phyloP scores from a whole-genome alignment of 2,113 vertebrate species.

The Cercopithecus mona region DNA sequence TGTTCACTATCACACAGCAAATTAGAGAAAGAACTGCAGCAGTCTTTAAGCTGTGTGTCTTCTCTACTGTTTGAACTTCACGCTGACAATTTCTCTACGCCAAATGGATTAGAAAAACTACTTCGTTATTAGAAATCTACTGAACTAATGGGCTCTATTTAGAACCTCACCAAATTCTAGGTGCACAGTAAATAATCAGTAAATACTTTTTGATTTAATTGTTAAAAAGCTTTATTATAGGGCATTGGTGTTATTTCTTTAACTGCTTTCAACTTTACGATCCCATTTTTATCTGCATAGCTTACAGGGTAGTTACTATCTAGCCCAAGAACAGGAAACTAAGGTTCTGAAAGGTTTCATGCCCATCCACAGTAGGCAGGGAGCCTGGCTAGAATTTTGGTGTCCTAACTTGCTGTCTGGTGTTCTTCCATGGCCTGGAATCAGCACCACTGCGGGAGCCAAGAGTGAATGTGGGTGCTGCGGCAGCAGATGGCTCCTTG shows the following conservation, averaged over 20 bases:
- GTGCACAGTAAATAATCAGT: neutral
- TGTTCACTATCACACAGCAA: neutral
- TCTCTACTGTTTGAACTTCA: neutral
- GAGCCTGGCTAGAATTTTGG: neutral
- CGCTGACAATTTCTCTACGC: neutral
- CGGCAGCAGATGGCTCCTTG: neutral
- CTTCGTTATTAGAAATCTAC: neutral
- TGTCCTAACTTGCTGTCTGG: neutral
- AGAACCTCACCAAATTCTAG: neutral
- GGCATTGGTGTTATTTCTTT: neutral
- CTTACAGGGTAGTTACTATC: neutral
- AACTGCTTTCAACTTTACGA: conserved; percentile 13
- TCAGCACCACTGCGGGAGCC: neutral
- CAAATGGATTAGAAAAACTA: neutral
- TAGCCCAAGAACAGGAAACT: conserved; percentile 4
- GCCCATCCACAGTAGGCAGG: neutral
- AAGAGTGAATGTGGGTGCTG: neutral
- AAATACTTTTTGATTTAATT: neutral
- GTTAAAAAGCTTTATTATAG: conserved; percentile 46
- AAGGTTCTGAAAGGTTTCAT: neutral
- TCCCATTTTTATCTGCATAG: neutral
- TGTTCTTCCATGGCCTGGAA: neutral
- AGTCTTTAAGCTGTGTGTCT: neutral
- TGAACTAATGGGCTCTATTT: neutral
- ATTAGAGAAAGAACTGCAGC: neutral